phyloP scores from a whole-genome alignment of 2,113 vertebrate genomes.

The Dicentrarchus labrax region DNA sequence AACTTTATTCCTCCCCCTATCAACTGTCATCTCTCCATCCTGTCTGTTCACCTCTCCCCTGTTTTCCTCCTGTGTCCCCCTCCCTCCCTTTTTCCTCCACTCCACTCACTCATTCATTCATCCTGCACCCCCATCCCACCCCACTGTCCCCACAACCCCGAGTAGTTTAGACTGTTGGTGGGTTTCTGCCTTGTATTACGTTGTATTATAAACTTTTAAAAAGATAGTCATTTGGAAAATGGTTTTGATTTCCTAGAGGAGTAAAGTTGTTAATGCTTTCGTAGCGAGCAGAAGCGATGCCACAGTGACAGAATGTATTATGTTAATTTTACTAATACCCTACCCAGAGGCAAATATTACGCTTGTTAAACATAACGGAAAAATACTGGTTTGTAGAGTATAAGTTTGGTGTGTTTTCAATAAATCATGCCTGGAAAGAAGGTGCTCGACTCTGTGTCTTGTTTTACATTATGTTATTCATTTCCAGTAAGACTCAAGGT shows the following conservation, averaged over 20 bases:
- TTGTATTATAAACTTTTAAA: slow-evolving; percentile 92
- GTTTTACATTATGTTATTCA: neutral
- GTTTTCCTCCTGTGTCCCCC: slow-evolving; percentile 1
- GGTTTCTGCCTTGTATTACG: slow-evolving; percentile 91
- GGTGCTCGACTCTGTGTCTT: slow-evolving; percentile 24
- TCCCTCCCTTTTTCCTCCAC: slow-evolving; percentile 13
- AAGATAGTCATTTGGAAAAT: slow-evolving; percentile 76
- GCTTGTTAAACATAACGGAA: slow-evolving; percentile 89
- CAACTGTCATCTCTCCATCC: slow-evolving; percentile 61
- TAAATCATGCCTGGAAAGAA: slow-evolving; percentile 94
- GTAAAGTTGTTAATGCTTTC: slow-evolving; percentile 86
- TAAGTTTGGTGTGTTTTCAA: slow-evolving; percentile 98
- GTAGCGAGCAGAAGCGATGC: slow-evolving; percentile 86
- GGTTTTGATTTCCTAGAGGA: slow-evolving; percentile 86
- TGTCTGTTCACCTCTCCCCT: slow-evolving; percentile 29
- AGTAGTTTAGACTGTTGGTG: slow-evolving; percentile 90
- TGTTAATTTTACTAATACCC: slow-evolving; percentile 93
- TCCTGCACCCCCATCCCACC: slow-evolving; percentile 49
- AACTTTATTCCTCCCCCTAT: slow-evolving; percentile 73
- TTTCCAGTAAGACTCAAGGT: neutral
- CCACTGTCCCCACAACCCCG: neutral
- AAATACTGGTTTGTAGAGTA: slow-evolving; percentile 95
- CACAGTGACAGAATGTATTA: slow-evolving; percentile 94
- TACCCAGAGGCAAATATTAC: slow-evolving; percentile 89
- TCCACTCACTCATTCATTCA: slow-evolving; percentile 56